Evolutionary conservation across 2,797 vertebrate species (phyloP), one percentile per base, ranked within the genome.

Genomic region (Pangasius sanitwongsei): DNA sequence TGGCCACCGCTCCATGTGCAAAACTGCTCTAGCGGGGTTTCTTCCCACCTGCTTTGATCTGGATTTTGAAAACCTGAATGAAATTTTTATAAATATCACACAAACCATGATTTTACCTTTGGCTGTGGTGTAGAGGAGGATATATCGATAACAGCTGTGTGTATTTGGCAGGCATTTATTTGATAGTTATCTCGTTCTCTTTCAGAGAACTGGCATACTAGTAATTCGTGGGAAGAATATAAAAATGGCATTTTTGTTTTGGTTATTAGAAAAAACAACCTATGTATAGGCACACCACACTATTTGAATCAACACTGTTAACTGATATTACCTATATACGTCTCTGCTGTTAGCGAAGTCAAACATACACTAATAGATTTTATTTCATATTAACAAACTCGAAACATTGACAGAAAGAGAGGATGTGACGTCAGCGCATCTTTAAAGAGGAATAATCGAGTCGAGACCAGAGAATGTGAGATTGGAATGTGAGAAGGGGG

Each of bases 1-100:
- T 9, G 50, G 74, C 65, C 34, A 48, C 61, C 13, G 53, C 53
- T 74, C 67, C 87, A 74, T 87, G 61, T 75, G 70, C 81, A 85
- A 85, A 88, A 88, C 82, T 7, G 80, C 37, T 23, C 57, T 4
- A 31, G 16, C 6, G 8, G 31, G 75, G 48, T 34, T 59, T 41
- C 6, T 50, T 11, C 50, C n/a, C 74, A 81, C 61, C 59, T 69
- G 44, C 16, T 34, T 15, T 31, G 23, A 69, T 53, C 63, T 69
- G 9, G 44, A 69, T 23, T 85, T 69, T 85, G 13, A 53, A 69
- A 85, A 37, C 23, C 23, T 41, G 4, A 63, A 63, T 61, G 31
- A 28, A 63, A 23, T 7, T 63, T 41, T 6, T 41, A 6, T 7
- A 41, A 15, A 41, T 25, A 61, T 61, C 23, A 28, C 31, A 82